phyloP scores from a whole-genome alignment of 2,113 vertebrate genomes.

The Cyphotilapia sp. region DNA sequence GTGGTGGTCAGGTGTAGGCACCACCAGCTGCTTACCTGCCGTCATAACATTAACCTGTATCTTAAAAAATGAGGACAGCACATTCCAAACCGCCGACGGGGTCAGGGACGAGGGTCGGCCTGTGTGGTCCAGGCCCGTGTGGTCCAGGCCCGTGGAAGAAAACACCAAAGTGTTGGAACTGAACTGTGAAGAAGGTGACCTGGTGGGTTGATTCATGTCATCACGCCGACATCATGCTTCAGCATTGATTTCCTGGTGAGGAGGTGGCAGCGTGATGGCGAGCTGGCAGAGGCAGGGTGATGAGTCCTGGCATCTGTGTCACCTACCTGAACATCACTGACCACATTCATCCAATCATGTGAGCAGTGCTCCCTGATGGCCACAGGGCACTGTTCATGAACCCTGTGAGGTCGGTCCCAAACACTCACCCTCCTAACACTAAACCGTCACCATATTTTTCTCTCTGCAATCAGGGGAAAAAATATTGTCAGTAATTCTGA shows the following conservation, averaged over 20 bases:
- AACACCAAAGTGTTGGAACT: neutral
- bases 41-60: accelerated
- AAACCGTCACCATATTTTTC: accelerated
- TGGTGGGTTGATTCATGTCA: neutral
- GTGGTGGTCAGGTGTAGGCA: accelerated
- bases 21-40: neutral
- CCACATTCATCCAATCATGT: neutral
- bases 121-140: neutral
- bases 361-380: neutral
- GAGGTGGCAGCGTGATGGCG: neutral
- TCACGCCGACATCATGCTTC: neutral
- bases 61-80: neutral
- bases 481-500: neutral
- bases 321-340: neutral
- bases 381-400: neutral
- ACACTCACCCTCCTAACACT: accelerated
- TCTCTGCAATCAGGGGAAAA: neutral
- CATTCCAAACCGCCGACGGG: neutral
- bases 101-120: neutral
- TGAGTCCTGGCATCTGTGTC: neutral
- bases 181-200: neutral
- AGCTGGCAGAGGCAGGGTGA: neutral
- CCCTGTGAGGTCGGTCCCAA: neutral
- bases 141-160: neutral
- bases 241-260: neutral